phyloP scores from a whole-genome alignment of 2,888 invertebrate species.

The Mythimna albipuncta region DNA sequence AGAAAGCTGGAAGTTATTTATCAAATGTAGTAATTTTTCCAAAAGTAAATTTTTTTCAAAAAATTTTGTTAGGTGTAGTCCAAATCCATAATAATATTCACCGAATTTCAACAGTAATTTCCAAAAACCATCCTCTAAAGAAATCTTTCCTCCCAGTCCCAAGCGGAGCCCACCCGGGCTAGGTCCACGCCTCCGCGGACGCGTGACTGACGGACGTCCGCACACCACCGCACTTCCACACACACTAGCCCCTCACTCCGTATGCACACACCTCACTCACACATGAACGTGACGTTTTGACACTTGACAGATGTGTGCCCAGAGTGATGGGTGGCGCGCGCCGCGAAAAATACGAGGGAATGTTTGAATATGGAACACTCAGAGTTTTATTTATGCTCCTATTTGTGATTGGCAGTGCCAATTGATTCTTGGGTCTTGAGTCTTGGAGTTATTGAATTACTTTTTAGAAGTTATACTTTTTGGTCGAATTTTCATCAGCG shows the following conservation, averaged over 20 bases:
- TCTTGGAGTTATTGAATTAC: conserved; percentile 32
- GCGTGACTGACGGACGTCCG: conserved; percentile 83
- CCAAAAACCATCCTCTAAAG: neutral
- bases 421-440: conserved; percentile 57
- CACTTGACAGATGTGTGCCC: conserved; percentile 67
- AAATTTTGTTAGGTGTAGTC: no score
- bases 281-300: conserved; percentile 50
- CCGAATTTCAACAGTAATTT: neutral
- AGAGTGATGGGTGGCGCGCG: conserved; percentile 63
- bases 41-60: no score
- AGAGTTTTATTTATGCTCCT: conserved; percentile 63
- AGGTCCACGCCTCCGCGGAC: conserved; percentile 77
- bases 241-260: conserved; percentile 45
- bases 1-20: no score
- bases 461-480: conserved; percentile 12
- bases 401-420: conserved; percentile 59
- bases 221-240: conserved; percentile 66
- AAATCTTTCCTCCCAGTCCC: conserved; percentile 27
- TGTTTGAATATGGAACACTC: conserved; percentile 65
- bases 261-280: conserved; percentile 46
- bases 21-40: no score
- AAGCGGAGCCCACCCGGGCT: conserved; percentile 64
- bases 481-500: neutral
- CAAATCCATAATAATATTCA: neutral
- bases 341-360: conserved; percentile 62